Conservation (phyloP, 2,113 vertebrate species). For the Taurulus bubalis region DNA sequence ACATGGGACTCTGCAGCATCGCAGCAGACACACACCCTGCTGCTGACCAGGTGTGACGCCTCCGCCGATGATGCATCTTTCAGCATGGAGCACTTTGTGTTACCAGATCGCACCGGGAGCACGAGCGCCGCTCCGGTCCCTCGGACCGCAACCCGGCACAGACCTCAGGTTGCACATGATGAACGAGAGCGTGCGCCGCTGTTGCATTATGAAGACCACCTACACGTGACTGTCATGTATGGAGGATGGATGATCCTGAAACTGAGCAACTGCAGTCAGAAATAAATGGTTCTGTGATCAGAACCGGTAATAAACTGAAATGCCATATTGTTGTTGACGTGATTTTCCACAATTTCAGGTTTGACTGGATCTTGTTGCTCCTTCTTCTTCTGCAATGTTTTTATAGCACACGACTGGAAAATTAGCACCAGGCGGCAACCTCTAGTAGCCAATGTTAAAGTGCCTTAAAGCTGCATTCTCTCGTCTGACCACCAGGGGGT, state of each 20-base stretch:
- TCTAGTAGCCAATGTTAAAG: no score
- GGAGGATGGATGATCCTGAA: not conserved
- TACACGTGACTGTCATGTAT: not conserved
- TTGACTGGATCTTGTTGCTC: not conserved
- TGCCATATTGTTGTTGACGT: no score
- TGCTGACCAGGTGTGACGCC: conserved; percentile 28
- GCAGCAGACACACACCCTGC: conserved; percentile 13
- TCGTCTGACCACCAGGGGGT: no score
- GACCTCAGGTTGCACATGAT: conserved; percentile 16
- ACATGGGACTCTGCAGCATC: conserved; percentile 3
- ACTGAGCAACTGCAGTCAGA: not conserved
- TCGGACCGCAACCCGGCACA: not conserved
- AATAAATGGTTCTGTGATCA: not conserved
- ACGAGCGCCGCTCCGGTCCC: conserved; percentile 1
- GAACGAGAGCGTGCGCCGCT: not conserved
- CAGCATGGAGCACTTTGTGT: not conserved
- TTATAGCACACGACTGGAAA: no score
- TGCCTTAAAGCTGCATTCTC: no score
- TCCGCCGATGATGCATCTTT: conserved; percentile 28
- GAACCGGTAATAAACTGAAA: no score
- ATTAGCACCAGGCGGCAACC: not conserved
- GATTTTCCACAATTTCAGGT: not conserved
- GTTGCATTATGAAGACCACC: not conserved
- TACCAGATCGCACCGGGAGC: not conserved
- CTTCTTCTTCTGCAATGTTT: not conserved